These are phyloP conservation scores for Protonemura montana DNA, from an alignment of 2,888 invertebrate genomes.

Conservation along the genomic window DNA sequence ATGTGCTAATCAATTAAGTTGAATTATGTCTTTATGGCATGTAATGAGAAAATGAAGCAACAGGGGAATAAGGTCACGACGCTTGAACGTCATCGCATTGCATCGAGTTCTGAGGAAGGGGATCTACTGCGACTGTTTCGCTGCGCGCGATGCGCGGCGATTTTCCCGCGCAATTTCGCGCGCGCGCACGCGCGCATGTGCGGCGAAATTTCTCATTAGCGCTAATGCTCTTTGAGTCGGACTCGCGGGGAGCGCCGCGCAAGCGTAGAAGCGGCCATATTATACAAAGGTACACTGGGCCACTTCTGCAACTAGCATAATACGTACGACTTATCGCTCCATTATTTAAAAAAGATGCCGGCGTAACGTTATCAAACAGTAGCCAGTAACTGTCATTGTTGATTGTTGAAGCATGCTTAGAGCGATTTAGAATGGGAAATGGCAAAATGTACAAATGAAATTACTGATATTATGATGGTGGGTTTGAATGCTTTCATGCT, in stretches of 20 bases:
- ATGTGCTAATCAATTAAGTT: background rate
- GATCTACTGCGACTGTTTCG: background rate
- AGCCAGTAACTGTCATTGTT: background rate
- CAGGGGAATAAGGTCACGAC: background rate
- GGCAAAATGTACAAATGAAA: conserved; percentile 23
- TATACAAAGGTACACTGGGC: background rate
- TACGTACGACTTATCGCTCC: background rate
- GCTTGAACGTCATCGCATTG: background rate
- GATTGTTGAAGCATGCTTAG: background rate
- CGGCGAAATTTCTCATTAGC: background rate
- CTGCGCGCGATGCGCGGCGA: background rate
- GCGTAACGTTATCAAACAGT: conserved; percentile 5
- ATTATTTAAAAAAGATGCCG: background rate
- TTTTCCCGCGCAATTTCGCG: background rate
- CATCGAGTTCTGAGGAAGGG: background rate
- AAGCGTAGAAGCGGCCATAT: background rate
- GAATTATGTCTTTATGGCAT: background rate
- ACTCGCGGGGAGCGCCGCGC: background rate
- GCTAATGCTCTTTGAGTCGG: background rate
- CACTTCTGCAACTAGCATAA: background rate
- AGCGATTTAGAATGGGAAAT: background rate
- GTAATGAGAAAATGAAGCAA: background rate
- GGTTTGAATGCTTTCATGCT: background rate
- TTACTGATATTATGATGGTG: conserved; percentile 13
- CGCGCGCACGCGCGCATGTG: background rate